Base-by-base conservation (phyloP, 2,888 invertebrate genomes). In the Pachliopta kotzebuea region DNA sequence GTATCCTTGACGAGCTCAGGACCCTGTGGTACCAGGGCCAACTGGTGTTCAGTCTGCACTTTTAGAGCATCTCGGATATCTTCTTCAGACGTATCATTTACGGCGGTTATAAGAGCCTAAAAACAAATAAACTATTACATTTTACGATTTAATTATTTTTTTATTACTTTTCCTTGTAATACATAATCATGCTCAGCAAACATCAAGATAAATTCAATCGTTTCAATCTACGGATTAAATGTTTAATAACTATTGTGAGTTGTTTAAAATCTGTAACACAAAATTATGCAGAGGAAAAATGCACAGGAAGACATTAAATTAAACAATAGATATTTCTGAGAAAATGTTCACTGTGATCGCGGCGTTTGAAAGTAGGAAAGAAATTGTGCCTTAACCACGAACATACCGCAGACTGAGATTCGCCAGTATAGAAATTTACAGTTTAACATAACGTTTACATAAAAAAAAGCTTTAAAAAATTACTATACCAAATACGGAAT, bases 1-100 rank as follows among this genome's bases (percentile, higher is more conserved):
- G 96, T 95, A 76, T 96, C 96, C 77, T 95, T 94, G 62, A 97
- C 92, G 68, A 97, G 88, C 68, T 94, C 93, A 0, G 96, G 96
- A 50, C 95, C 96, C 14, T 92, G 90, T 54, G 94, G 92, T 68
- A 95, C 94, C 76, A 96, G 77, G 72, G 94, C 93, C 72, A 93
- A 83, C 77, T 94, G 93, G 69, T 93, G 88, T 70, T 94, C 93
- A n/a, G 93, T 91, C 75, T 92, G 93, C 50, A 92, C 90, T 72
- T 93, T 93, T 76, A 96, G 88, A 73, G 95, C 94, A 80, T 94
- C 93, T 72, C 96, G 94, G 70, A 96, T 91, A 83, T 97, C 96
- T 63, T 94, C 93, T 66, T 90, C 90, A 0, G 76, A 71, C 17
- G 90, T 90, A 71, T 85, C 90, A 69, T 86, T 89, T 59, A 96